Percentiles rank a stretch among this genome's conserved stretches.
Evolutionary conservation across 2,797 vertebrate species (phyloP).

Genomic region (Holocentrus rufus): DNA sequence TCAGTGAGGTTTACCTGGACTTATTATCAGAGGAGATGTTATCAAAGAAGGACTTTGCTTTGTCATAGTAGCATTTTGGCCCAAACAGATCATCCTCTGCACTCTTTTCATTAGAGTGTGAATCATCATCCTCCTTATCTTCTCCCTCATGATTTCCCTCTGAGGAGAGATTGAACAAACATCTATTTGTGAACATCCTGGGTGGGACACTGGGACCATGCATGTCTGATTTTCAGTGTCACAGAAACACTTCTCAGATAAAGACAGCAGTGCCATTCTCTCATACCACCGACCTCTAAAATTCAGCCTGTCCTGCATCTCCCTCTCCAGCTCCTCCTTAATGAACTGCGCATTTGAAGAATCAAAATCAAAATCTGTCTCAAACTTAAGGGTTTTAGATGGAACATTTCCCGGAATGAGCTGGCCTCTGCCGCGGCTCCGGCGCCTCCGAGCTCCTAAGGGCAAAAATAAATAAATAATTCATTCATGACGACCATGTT

Average conservation of each 20-base stretch:
- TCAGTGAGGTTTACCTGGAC: conserved; percentile 81
- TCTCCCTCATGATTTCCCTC: conserved; percentile 72
- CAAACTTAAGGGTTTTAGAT: conserved; percentile 88
- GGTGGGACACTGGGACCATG: background rate
- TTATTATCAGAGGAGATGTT: conserved; percentile 94
- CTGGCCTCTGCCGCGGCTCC: conserved; percentile 89
- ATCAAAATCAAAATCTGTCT: conserved; percentile 98
- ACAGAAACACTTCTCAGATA: background rate
- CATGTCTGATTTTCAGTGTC: background rate
- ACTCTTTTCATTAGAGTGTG: conserved; percentile 74
- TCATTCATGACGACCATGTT: background rate
- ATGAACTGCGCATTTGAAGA: conserved; percentile 96
- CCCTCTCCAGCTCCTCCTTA: conserved; percentile 91
- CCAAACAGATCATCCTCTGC: conserved; percentile 83
- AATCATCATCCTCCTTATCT: conserved; percentile 82
- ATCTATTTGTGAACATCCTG: background rate
- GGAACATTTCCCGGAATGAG: conserved; percentile 84
- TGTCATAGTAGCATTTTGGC: conserved; percentile 94
- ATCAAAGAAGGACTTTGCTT: conserved; percentile 96
- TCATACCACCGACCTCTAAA: conserved; percentile 84
- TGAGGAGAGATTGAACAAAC: conserved; percentile 35
- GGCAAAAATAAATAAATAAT: background rate
- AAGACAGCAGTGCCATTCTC: background rate
- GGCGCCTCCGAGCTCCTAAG: conserved; percentile 87
- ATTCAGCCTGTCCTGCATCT: conserved; percentile 85